Evolutionary conservation across 2,797 vertebrate genomes (phyloP), one percentile per base, ranked within the genome.

Genomic region (Cossypha polioptera): DNA sequence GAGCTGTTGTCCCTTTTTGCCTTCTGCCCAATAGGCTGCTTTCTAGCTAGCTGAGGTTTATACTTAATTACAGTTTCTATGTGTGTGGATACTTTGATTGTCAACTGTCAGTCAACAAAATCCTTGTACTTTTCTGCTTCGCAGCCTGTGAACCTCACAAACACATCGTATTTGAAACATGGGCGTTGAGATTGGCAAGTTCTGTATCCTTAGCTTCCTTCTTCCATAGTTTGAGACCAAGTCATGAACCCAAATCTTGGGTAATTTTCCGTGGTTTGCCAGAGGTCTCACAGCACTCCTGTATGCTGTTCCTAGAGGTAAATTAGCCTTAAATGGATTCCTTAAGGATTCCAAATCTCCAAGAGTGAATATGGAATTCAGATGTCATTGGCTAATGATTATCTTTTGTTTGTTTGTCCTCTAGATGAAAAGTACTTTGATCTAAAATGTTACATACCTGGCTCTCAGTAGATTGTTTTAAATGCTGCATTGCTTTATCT

Each of bases 321-420:
- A 76, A 54, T 54, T 40, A 48, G 26, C 54, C 54, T 93, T 77
- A 40, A 54, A n/a, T 19, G 13, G n/a, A 26, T 31, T 91, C 73
- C 81, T 85, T 95, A 93, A 80, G 88, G n/a, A 61, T 81, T 42
- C 57, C 66, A 88, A 42, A 77, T 33, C 51, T 91, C 88, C 33
- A 43, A 47, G n/a, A 80, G 28, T 77, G 57, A 88, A 95, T 88
- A 86, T 45, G 92, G 55, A 76, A 67, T 67, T 72, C 42, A 55
- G 31, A 36, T 1, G 7, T 71, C 25, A n/a, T 50, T 73, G 22
- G 29, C 55, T 88, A 79, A 62, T 73, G 13, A 61, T 45, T 75
- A 26, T 47, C 10, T 55, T 77, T 75, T 61, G 65, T 82, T 82
- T 92, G 7, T 63, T 76, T 80, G 45, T 87, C 55, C 88, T 94